Evolutionary conservation across 2,797 vertebrate species (phyloP).

Genomic region (Linurgus olivaceus): DNA sequence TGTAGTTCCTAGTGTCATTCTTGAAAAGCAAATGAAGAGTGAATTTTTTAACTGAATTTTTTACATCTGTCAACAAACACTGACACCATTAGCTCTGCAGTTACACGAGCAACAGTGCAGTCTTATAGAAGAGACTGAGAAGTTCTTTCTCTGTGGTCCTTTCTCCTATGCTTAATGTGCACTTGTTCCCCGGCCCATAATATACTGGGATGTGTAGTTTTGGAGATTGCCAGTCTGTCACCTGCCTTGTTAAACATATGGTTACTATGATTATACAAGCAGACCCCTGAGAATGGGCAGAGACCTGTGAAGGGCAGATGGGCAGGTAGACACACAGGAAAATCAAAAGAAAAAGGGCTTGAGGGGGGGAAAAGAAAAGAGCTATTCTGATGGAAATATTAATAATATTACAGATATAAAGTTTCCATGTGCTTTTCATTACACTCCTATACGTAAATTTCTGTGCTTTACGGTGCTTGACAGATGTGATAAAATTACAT

Average conservation of each 20-base stretch:
- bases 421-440: not conserved
- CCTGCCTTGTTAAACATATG: not conserved
- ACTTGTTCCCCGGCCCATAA: not conserved
- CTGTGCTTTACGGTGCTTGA: not conserved
- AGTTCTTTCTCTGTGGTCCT: not conserved
- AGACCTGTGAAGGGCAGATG: not conserved
- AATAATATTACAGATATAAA: not conserved
- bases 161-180: not conserved
- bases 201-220: fast-evolving
- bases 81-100: not conserved
- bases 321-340: not conserved
- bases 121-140: not conserved
- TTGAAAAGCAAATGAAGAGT: not conserved
- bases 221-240: not conserved
- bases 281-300: not conserved
- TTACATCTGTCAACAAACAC: not conserved
- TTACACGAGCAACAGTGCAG: not conserved
- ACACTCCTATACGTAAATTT: not conserved
- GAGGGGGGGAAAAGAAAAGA: not conserved
- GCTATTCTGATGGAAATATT: not conserved
- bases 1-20: not conserved
- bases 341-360: not conserved
- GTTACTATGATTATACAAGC: not conserved
- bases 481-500: not conserved
- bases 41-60: not conserved